phyloP scores from a whole-genome alignment of 2,888 invertebrate species.

The Eupithecia inturbata region DNA sequence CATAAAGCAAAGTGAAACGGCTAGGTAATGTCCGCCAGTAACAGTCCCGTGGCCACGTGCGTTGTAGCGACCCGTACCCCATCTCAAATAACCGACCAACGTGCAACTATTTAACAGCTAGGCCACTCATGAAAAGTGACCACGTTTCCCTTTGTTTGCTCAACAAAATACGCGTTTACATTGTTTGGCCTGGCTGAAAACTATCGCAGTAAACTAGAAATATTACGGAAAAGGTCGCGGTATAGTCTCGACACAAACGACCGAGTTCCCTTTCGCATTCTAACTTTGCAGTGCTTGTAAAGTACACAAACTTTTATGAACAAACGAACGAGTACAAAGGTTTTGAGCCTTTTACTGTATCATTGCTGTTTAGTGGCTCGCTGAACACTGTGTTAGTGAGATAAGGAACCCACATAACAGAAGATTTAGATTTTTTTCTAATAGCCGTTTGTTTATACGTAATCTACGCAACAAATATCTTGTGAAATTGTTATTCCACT shows the following conservation, averaged over 20 bases:
- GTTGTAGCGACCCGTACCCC: slow-evolving; percentile 5
- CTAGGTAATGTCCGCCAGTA: slow-evolving; percentile 1
- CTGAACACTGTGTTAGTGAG: background rate
- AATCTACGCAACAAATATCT: background rate
- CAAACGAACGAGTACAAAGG: slow-evolving; percentile 22
- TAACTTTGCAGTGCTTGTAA: slow-evolving; percentile 41
- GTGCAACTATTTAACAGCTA: slow-evolving; percentile 9
- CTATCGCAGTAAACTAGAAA: slow-evolving; percentile 41
- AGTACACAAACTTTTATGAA: slow-evolving; percentile 32
- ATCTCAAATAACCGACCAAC: slow-evolving; percentile 8
- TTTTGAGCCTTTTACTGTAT: background rate
- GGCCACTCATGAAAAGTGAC: slow-evolving; percentile 15
- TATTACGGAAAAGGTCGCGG: slow-evolving; percentile 43
- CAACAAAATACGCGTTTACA: slow-evolving; percentile 25
- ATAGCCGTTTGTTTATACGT: background rate
- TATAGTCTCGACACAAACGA: slow-evolving; percentile 37
- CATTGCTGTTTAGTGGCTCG: background rate
- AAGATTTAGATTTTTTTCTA: background rate
- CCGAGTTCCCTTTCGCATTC: slow-evolving; percentile 38
- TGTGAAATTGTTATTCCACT: background rate
- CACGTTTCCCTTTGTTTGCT: slow-evolving; percentile 19
- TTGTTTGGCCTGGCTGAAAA: slow-evolving; percentile 37
- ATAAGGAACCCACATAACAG: background rate
- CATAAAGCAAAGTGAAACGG: slow-evolving; percentile 10
- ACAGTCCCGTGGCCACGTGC: background rate